These are phyloP conservation scores for Patella caerulea DNA, from an alignment of 2,888 invertebrate genomes.

Conservation along the genomic window DNA sequence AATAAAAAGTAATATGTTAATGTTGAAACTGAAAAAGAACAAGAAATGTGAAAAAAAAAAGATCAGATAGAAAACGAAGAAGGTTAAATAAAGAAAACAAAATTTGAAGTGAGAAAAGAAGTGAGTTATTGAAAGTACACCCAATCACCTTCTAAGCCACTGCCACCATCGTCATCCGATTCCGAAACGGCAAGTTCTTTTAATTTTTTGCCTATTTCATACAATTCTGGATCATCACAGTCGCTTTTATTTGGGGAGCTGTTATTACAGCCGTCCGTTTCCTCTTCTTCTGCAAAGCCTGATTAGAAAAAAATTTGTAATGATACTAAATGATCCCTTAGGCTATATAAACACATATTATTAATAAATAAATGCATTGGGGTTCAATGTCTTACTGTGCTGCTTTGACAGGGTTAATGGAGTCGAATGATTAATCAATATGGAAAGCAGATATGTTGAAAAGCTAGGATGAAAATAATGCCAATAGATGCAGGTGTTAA, in stretches of 20 bases:
- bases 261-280: slow-evolving; percentile 23
- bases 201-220: slow-evolving; percentile 56
- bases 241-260: slow-evolving; percentile 48
- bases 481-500: too few relatives aligned
- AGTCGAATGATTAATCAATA: too few relatives aligned
- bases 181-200: slow-evolving; percentile 52
- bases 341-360: too few relatives aligned
- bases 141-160: slow-evolving; percentile 48
- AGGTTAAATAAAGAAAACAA: background rate
- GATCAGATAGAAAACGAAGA: background rate
- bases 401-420: too few relatives aligned
- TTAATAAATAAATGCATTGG: too few relatives aligned
- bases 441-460: too few relatives aligned
- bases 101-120: background rate
- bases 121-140: slow-evolving; percentile 17
- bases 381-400: too few relatives aligned
- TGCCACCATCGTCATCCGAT: slow-evolving; percentile 43
- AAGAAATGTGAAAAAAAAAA: slow-evolving; percentile 10
- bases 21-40: slow-evolving; percentile 10
- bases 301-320: background rate
- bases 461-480: too few relatives aligned
- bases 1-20: background rate
- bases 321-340: too few relatives aligned
- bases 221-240: slow-evolving; percentile 57
- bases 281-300: slow-evolving; percentile 53